Evolutionary conservation across 2,888 invertebrate genomes (phyloP).

Genomic region (Serripes groenlandicus): DNA sequence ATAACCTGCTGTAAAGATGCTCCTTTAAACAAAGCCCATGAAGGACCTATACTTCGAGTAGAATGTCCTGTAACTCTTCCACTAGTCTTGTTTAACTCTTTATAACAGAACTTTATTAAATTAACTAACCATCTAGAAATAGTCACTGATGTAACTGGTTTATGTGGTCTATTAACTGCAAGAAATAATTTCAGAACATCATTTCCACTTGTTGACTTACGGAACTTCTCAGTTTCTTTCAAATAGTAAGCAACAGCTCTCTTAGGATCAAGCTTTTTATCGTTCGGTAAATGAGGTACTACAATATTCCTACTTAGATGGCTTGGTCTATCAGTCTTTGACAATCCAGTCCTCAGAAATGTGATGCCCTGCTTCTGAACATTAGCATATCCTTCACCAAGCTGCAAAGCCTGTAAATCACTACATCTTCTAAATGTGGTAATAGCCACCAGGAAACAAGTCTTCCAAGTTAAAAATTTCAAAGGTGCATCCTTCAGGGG

Average conservation of each 20-base stretch:
- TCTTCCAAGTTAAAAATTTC: constrained; percentile 18
- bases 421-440: constrained; percentile 42
- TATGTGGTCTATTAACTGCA: constrained; percentile 14
- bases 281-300: constrained; percentile 27
- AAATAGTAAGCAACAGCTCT: constrained; percentile 3
- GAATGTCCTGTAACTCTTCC: constrained; percentile 18
- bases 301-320: constrained; percentile 20
- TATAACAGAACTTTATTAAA: no score
- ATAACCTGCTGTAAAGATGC: constrained; percentile 15
- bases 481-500: constrained; percentile 26
- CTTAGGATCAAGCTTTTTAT: constrained; percentile 43
- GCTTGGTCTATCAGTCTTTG: constrained; percentile 27
- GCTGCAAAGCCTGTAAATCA: constrained; percentile 36
- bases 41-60: constrained; percentile 36
- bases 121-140: constrained; percentile 9
- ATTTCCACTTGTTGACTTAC: not conserved
- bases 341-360: constrained; percentile 18
- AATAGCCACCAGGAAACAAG: constrained; percentile 37
- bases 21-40: constrained; percentile 23
- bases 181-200: constrained; percentile 14
- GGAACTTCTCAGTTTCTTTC: constrained; percentile 1
- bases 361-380: constrained; percentile 31
- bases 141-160: not conserved
- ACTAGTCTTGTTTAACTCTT: no score
- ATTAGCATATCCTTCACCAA: constrained; percentile 27